Evolutionary conservation across 1,140 invertebrate genomes (phyloP), one percentile per base, ranked within the genome.

Genomic region (Drosophila mojavensis): DNA sequence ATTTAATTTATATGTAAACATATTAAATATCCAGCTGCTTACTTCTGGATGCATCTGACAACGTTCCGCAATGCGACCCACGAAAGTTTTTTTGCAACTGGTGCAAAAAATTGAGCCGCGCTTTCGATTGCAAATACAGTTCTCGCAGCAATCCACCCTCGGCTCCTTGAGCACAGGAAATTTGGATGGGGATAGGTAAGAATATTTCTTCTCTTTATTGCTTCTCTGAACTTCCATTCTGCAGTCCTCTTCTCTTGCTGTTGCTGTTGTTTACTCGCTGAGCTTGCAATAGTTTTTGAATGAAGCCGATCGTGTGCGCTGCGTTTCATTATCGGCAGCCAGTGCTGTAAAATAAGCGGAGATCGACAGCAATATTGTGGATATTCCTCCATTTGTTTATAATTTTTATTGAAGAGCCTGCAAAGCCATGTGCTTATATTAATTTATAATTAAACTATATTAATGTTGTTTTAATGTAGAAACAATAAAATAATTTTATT

Each of bases 21-120:
- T 26, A 58, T 5, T 1, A 10, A 6, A 24, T 13, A 17, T 10
- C 13, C 17, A 24, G 9, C 10, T 13, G 36, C 61, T 58, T 67
- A 80, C 81, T 45, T 85, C 78, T 1, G 82, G 82, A 67, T 85
- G 82, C 1, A 11, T 47, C 6, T 67, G 71, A 30, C 82, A 86
- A 1, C 33, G 64, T 48, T 72, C 15, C 1, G 30, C 68, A 5
- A 86, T 75, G 17, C 81, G 81, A 0, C 81, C 81, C 7, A 63
- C 43, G 30, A 85, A 86, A 1, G 70, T 48, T 53, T 73, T 73
- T 0, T 64, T 47, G 61, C 82, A 85, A 13, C n/a, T 20, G 7
- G 20, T 51, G 66, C 81, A 85, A 2, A 50, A 15, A 45, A 85
- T 71, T 0, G 67, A 15, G 2, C 63, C 45, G 1, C 78, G 75